phyloP scores from a whole-genome alignment of 2,797 vertebrate species.

The Columba guinea region DNA sequence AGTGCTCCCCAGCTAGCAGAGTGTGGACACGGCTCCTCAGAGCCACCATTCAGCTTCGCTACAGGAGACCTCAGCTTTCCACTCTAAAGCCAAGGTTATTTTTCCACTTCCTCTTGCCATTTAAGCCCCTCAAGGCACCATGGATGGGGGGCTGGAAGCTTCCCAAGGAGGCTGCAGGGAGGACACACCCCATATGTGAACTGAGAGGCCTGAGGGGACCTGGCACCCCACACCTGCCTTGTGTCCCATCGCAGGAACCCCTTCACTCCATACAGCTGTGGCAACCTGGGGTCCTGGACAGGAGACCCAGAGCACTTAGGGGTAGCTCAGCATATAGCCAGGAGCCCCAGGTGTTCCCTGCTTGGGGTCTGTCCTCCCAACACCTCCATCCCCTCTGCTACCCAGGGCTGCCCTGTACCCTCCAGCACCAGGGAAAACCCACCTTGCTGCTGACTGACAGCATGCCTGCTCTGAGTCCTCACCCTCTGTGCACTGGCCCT shows the following conservation, averaged over 20 bases:
- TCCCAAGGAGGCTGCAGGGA: not conserved
- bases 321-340: not conserved
- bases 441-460: not conserved
- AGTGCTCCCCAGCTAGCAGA: not conserved
- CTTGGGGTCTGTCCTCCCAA: not conserved
- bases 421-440: not conserved
- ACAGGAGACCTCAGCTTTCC: not conserved
- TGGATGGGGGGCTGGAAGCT: not conserved
- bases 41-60: not conserved
- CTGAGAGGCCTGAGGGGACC: not conserved
- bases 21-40: not conserved
- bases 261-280: not conserved
- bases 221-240: accelerated
- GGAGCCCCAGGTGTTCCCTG: not conserved
- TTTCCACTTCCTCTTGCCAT: conserved; percentile 8
- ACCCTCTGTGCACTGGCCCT: too few relatives aligned
- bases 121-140: not conserved
- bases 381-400: accelerated
- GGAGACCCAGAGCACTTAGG: accelerated
- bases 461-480: not conserved
- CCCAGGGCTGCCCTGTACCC: accelerated
- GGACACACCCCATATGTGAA: not conserved
- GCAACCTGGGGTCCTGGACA: not conserved
- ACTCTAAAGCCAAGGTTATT: not conserved
- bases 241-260: not conserved